These are phyloP conservation scores for Camponotus vicinus DNA, from an alignment of 1,140 invertebrate genomes.

Conservation along the genomic window DNA sequence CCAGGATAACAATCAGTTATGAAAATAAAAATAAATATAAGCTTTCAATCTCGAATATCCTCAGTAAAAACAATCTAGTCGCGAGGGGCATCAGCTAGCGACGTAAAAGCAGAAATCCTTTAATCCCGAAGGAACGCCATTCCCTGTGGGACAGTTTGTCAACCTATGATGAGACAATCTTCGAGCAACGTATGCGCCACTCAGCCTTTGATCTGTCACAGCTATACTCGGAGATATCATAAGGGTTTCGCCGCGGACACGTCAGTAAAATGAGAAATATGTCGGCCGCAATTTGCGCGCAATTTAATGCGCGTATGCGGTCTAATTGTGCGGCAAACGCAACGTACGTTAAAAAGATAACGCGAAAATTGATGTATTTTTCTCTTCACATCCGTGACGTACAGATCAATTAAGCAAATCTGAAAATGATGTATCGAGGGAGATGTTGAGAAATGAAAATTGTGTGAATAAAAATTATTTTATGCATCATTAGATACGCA, in stretches of 20 bases:
- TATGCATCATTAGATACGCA: not conserved
- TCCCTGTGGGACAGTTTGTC: slow-evolving; percentile 64
- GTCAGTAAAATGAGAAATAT: slow-evolving; percentile 35
- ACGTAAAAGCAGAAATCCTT: slow-evolving; percentile 58
- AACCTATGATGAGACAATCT: slow-evolving; percentile 63
- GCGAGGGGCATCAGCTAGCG: slow-evolving; percentile 1
- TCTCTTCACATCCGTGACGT: not conserved
- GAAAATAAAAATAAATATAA: not conserved
- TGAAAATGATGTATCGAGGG: slow-evolving; percentile 34
- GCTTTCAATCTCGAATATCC: slow-evolving; percentile 18
- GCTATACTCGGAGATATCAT: slow-evolving; percentile 44
- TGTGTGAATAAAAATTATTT: not conserved
- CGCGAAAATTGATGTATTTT: slow-evolving; percentile 44
- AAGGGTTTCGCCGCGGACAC: slow-evolving; percentile 10
- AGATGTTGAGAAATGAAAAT: not conserved
- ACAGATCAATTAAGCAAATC: slow-evolving; percentile 35
- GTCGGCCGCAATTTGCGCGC: slow-evolving; percentile 32
- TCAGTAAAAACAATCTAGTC: slow-evolving; percentile 6
- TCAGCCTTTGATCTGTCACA: slow-evolving; percentile 31
- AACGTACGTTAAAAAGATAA: slow-evolving; percentile 30
- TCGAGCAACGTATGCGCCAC: slow-evolving; percentile 29
- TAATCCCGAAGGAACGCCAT: slow-evolving; percentile 66
- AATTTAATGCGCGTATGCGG: slow-evolving; percentile 38
- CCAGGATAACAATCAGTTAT: not conserved
- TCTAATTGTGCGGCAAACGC: slow-evolving; percentile 52